A percentile compares a stretch with the other conserved stretches of the same genome.
These are phyloP conservation scores for Eristalinus sepulchralis DNA, from an alignment of 2,888 invertebrate species.

Conservation along the genomic window DNA sequence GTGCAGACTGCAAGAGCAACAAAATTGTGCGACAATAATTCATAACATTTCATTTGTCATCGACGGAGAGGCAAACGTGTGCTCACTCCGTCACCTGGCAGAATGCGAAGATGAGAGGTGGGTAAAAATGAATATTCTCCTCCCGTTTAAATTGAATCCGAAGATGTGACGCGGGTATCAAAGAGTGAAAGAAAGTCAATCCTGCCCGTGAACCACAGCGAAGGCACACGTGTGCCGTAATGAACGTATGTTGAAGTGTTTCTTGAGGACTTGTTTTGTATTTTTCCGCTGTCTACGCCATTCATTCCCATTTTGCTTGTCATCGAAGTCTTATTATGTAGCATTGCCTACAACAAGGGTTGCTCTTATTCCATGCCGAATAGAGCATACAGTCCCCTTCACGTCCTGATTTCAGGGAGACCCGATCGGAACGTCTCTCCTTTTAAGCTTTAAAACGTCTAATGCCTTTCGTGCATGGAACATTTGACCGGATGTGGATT, in stretches of 20 bases:
- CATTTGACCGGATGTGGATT: no score
- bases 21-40: conserved; percentile 43
- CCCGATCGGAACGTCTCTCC: no score
- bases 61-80: background rate
- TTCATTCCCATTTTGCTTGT: no score
- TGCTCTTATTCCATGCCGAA: no score
- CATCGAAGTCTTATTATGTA: background rate
- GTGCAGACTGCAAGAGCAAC: conserved; percentile 29
- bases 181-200: conserved; percentile 19
- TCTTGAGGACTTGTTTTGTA: conserved; percentile 1
- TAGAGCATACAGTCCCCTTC: no score
- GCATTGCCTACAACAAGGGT: background rate
- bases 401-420: no score
- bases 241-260: background rate
- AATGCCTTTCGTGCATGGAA: conserved; percentile 20
- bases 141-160: conserved; percentile 40
- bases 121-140: conserved; percentile 24
- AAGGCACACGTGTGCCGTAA: conserved; percentile 20
- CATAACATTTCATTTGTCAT: conserved; percentile 30
- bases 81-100: background rate
- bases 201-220: background rate
- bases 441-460: background rate
- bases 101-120: background rate
- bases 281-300: conserved; percentile 5
- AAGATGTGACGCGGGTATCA: conserved; percentile 45